Base-by-base conservation (phyloP, 2,888 invertebrate genomes). In the Schrankia costaestrigalis region DNA sequence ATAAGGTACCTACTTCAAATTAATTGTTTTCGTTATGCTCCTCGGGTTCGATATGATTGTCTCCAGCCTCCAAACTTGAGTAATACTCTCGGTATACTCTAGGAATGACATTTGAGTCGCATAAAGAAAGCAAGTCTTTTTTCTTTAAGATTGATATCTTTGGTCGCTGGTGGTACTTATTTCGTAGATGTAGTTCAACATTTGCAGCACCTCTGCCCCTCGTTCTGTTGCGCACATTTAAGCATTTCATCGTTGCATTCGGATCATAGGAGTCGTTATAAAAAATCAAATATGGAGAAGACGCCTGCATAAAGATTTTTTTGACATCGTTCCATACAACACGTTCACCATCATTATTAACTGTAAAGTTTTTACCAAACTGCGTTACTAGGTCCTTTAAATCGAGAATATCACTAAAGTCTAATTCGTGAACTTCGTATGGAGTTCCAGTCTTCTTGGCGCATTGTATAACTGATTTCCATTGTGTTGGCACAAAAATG, bases 401-500 rank as follows among this genome's bases (percentile, higher is more conserved):
- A 30, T 30, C 30, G 0, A 21, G n/a, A n/a, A n/a, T n/a, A n/a
- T 35, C 35, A 18, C 12, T 26, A 8, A 13, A 35, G 11, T 35
- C 26, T 21, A 35, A 13, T 25, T 35, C 30, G 9, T 25, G 14
- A n/a, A 40, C 40, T 27, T 26, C 7, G 15, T 40, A 40, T 11
- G 40, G 35, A 27, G 9, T 40, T 3, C 35, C 41, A 3, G 7
- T 31, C 12, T 41, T 41, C 8, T 41, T 45, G 17, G 52, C 37
- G 17, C 41, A 38, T 38, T 35, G 44, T 4, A 46, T 52, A 27
- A 63, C 28, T 30, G 48, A 40, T 34, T 52, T 46, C 39, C 60
- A 56, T 32, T 60, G 46, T 30, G 36, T 14, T 14, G 56, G 49
- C n/a, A 47, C 39, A 47, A 37, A 58, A 40, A 59, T 51, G 6